A percentile compares a stretch with the other conserved stretches of the same genome.
These are phyloP conservation scores for Chloropsis hardwickii DNA, from an alignment of 2,113 vertebrate genomes.

Conservation along the genomic window DNA sequence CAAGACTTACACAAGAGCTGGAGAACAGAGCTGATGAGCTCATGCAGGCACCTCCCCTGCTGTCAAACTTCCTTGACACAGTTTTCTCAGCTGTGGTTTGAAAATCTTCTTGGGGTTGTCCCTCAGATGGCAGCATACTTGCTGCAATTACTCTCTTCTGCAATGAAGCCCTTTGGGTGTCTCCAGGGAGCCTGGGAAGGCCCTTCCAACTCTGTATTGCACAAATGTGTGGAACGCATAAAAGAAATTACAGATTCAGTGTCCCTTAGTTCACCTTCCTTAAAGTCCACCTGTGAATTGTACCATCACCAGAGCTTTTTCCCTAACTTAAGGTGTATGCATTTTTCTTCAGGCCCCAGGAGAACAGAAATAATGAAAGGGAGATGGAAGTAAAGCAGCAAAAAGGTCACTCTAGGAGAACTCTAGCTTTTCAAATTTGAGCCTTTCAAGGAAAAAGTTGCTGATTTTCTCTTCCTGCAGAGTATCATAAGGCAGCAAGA, in stretches of 20 bases:
- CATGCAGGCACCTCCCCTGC: not conserved
- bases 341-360: slow-evolving; percentile 4
- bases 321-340: not conserved
- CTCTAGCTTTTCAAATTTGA: slow-evolving; percentile 43
- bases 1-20: not conserved
- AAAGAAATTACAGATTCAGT: slow-evolving; percentile 35
- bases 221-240: not conserved
- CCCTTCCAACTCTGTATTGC: not conserved
- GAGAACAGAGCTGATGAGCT: not conserved
- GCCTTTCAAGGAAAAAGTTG: slow-evolving; percentile 52
- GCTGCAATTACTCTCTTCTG: slow-evolving; percentile 24
- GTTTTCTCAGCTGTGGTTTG: not conserved
- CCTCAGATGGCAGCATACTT: not conserved
- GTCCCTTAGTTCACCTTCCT: slow-evolving; percentile 25
- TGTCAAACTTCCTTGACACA: not conserved
- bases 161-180: not conserved
- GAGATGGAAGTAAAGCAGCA: slow-evolving; percentile 22
- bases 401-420: slow-evolving; percentile 8
- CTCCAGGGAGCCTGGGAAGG: not conserved
- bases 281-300: slow-evolving; percentile 24
- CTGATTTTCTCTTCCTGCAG: slow-evolving; percentile 46
- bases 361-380: slow-evolving; percentile 51
- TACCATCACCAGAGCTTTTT: not conserved
- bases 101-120: not conserved
- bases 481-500: slow-evolving; percentile 52